These are phyloP conservation scores for Pterobdella sp. DNA, from an alignment of 2,888 invertebrate genomes.

Conservation along the genomic window DNA sequence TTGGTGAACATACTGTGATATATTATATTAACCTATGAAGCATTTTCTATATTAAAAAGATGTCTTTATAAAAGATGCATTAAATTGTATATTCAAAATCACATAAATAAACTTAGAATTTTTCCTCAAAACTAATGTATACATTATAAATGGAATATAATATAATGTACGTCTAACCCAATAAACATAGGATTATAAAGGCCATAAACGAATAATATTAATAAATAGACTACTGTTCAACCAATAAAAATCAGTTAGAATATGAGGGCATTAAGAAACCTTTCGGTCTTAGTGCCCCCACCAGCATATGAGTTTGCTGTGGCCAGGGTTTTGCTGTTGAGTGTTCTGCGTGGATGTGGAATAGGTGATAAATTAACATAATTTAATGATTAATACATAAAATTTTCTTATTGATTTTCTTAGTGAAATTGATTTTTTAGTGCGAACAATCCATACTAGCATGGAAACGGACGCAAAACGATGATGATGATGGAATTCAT, in stretches of 20 bases:
- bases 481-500: no score
- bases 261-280: no score
- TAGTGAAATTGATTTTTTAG: no score
- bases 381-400: slow-evolving; percentile 10
- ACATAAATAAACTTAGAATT: neutral
- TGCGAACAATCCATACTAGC: no score
- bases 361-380: neutral
- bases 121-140: no score
- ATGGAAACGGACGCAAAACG: no score
- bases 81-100: neutral
- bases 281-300: slow-evolving; percentile 82
- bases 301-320: slow-evolving; percentile 64
- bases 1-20: slow-evolving; percentile 84
- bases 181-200: no score
- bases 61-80: no score
- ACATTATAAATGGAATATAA: no score
- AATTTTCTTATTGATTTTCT: no score
- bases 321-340: slow-evolving; percentile 65
- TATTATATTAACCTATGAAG: neutral
- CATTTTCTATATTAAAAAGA: neutral
- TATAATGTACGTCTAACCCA: no score
- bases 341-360: neutral
- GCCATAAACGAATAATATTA: neutral
- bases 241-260: slow-evolving; percentile 4
- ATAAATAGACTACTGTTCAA: neutral